Percentiles rank a stretch among this genome's conserved stretches.
Conservation (phyloP, 1,140 invertebrate species). For the Laupala kohalensis region DNA sequence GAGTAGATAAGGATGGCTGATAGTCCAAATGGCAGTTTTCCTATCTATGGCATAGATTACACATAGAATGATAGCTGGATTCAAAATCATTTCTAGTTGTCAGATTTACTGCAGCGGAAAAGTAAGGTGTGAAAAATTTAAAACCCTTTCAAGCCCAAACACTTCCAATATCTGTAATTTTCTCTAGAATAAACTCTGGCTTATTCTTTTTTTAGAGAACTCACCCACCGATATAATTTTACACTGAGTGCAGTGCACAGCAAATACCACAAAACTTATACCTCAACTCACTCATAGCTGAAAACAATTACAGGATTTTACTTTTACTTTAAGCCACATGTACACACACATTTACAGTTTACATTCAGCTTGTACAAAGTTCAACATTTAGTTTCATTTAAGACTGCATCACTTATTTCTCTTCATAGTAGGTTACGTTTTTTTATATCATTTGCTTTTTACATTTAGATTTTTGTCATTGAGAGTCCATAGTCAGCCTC, state of each 20-base stretch:
- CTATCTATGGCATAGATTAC: too few species aligned
- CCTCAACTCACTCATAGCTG: background rate
- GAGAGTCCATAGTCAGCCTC: background rate
- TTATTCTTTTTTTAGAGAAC: background rate
- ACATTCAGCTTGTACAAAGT: background rate
- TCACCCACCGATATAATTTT: background rate
- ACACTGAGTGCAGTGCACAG: background rate
- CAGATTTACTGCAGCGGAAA: too few species aligned
- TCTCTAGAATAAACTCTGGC: background rate
- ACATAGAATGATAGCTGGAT: too few species aligned
- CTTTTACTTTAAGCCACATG: background rate
- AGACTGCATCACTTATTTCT: background rate
- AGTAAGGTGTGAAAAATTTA: too few species aligned
- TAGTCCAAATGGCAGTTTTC: too few species aligned
- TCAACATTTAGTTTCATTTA: background rate
- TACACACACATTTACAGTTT: background rate
- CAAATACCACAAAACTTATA: background rate
- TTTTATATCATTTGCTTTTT: background rate
- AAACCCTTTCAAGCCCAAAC: too few species aligned
- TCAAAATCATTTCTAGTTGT: too few species aligned
- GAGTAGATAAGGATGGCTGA: too few species aligned
- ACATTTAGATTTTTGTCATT: background rate
- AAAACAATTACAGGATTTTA: background rate
- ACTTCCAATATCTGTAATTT: background rate
- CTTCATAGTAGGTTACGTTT: background rate